Evolutionary conservation across 2,888 invertebrate species (phyloP).

Genomic region (Leptarthrus brevirostris): DNA sequence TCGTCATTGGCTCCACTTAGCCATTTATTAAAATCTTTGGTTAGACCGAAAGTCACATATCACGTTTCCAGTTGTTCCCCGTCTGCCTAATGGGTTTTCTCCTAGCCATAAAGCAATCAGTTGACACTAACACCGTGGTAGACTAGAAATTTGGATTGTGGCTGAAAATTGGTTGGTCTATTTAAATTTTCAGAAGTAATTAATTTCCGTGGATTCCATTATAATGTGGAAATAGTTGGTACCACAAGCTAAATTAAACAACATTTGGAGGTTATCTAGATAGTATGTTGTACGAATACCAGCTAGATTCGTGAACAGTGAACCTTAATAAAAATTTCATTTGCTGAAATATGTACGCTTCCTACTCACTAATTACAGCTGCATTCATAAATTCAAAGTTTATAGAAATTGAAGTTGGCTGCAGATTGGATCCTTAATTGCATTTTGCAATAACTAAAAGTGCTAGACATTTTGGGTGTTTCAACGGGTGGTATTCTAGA

Average conservation of each 20-base stretch:
- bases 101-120: constrained; percentile 17
- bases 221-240: constrained; percentile 38
- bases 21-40: constrained; percentile 33
- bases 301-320: not conserved
- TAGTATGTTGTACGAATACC: not conserved
- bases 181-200: constrained; percentile 45
- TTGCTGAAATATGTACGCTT: constrained; percentile 4
- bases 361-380: constrained; percentile 1
- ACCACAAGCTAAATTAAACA: constrained; percentile 42
- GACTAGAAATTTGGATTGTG: constrained; percentile 9
- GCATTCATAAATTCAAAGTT: constrained; percentile 11
- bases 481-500: not conserved
- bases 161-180: constrained; percentile 32
- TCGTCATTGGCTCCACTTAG: constrained; percentile 1
- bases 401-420: constrained; percentile 24
- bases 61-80: constrained; percentile 15
- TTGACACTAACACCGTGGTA: constrained; percentile 19
- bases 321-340: constrained; percentile 19
- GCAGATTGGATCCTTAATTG: constrained; percentile 23
- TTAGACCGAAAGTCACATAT: constrained; percentile 32
- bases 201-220: constrained; percentile 40
- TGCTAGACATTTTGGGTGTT: not conserved
- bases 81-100: constrained; percentile 7
- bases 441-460: constrained; percentile 14
- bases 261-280: constrained; percentile 13